Evolutionary conservation across 1,140 invertebrate genomes (phyloP).

Genomic region (Brachionus calyciflorus): DNA sequence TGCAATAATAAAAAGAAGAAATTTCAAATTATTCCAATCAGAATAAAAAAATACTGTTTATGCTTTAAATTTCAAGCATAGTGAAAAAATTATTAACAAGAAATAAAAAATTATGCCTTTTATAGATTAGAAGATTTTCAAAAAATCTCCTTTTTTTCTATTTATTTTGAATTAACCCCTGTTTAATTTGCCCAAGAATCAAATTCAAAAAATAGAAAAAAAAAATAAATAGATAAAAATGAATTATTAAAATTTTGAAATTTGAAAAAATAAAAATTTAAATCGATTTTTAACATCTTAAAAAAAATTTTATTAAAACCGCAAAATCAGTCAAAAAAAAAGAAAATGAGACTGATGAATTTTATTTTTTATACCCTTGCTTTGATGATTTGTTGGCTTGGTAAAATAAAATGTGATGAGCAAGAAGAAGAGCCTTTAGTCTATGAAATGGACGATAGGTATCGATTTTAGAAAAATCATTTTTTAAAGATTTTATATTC

Average conservation of each 20-base stretch:
- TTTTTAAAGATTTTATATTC: background rate
- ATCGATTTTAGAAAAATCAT: background rate
- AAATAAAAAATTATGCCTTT: no score
- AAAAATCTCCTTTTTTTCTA: background rate
- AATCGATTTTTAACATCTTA: slow-evolving; percentile 25
- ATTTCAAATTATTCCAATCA: no score
- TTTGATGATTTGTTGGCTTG: background rate
- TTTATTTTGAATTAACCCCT: background rate
- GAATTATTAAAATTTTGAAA: background rate
- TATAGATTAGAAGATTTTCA: no score
- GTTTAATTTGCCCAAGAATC: background rate
- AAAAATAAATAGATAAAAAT: slow-evolving; percentile 18
- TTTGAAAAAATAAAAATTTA: background rate
- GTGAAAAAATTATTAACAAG: no score
- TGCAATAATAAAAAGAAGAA: no score
- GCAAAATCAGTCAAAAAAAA: no score
- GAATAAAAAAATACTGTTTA: no score
- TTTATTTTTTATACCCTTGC: background rate
- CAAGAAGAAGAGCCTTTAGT: slow-evolving; percentile 26
- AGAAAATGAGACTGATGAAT: background rate
- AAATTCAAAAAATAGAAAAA: no score
- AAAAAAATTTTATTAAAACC: no score
- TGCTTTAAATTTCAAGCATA: no score
- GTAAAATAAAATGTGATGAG: background rate
- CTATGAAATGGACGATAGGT: slow-evolving; percentile 47